Base-by-base conservation (phyloP, 2,888 invertebrate species). In the Therioaphis trifolii region DNA sequence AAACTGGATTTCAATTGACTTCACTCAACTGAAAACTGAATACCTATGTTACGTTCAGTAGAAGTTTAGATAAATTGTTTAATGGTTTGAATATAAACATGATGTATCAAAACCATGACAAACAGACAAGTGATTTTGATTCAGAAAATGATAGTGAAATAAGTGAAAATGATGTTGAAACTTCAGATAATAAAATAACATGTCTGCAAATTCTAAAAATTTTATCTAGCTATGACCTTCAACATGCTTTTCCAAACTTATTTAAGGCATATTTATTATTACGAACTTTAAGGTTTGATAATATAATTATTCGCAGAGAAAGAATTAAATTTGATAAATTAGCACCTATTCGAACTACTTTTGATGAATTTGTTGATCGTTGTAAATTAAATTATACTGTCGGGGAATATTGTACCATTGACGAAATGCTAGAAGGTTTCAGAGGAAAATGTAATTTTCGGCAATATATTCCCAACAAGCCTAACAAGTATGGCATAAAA, bases 341-440 rank as follows among this genome's bases (percentile, higher is more conserved):
- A n/a, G 84, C 84, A 29, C 66, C 84, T 18, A 77, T 84, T 29
- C 75, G 77, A 21, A 46, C 55, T 29, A 76, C 77, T 46, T 77
- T 84, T 75, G 84, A 84, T 63, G 27, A 24, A 43, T 82, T 82
- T 55, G 61, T 52, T n/a, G 21, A 46, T 21, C 43, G 55, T 1
- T 55, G 74, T 74, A 43, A 74, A 46, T 12, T n/a, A 55, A 29
- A n/a, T 35, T 72, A 82, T 55, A 55, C 21, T 61, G n/a, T 58
- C 2, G 55, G 82, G 35, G 72, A 74, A 21, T 66, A 71, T 79
- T 43, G 68, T 27, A 79, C 79, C 21, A 68, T 79, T 40, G 71
- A 80, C n/a, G 82, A 82, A 82, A 86, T 86, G 85, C 76, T 87
- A 76, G 86, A 86, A 58, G 85, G 87, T 24, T 87, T 87, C 84